Evolutionary conservation across 1,140 invertebrate genomes (phyloP).

Genomic region (Xylocopa sonorina): DNA sequence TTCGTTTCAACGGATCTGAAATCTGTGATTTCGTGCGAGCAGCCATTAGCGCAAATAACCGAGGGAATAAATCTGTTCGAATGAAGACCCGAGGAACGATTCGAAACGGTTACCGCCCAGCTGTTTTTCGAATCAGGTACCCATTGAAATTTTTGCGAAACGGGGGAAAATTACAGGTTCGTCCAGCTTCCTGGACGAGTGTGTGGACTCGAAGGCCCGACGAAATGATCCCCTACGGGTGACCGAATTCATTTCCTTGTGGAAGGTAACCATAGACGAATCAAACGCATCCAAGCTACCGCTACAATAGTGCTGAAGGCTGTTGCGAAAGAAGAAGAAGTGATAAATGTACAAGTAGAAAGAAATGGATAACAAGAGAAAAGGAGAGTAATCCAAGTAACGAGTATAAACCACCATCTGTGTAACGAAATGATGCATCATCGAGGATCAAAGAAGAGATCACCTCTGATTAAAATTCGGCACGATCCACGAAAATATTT

Average conservation of each 20-base stretch:
- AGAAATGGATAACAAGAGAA: not conserved
- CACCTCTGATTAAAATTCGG: not conserved
- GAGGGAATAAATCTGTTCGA: not conserved
- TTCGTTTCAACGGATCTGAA: no score
- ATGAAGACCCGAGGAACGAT: not conserved
- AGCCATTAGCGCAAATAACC: not conserved
- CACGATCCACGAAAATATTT: not conserved
- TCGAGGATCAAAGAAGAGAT: not conserved
- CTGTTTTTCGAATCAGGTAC: not conserved
- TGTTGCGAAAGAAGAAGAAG: no score
- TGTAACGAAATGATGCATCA: not conserved
- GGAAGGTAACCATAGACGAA: not conserved
- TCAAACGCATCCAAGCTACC: not conserved
- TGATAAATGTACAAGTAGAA: constrained; percentile 21
- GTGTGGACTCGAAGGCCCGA: not conserved
- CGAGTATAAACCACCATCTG: not conserved
- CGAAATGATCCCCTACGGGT: not conserved
- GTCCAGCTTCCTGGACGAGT: not conserved
- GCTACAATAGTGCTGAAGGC: no score
- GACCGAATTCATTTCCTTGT: not conserved
- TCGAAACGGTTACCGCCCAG: not conserved
- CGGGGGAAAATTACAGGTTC: constrained; percentile 8
- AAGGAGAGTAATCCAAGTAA: not conserved
- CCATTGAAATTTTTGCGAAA: not conserved
- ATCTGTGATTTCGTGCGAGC: not conserved